These are phyloP conservation scores for Anticlea derivata DNA, from an alignment of 2,888 invertebrate genomes.

Conservation along the genomic window DNA sequence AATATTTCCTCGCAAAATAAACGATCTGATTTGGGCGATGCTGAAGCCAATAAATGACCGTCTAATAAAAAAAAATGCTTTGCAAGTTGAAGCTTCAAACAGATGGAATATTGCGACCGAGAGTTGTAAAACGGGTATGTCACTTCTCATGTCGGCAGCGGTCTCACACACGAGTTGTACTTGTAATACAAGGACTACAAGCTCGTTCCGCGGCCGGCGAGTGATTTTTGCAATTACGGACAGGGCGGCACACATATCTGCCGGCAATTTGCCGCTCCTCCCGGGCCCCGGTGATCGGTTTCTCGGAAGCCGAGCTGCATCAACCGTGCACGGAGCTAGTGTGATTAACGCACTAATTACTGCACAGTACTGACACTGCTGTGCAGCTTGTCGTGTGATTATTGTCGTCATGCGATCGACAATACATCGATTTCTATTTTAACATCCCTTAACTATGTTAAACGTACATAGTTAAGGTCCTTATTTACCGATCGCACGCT, in stretches of 20 bases:
- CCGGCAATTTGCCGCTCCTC: slow-evolving; percentile 77
- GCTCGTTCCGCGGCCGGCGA: slow-evolving; percentile 50
- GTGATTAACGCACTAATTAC: slow-evolving; percentile 78
- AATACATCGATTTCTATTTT: slow-evolving; percentile 9
- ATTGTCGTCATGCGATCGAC: slow-evolving; percentile 22
- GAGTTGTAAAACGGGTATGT: slow-evolving; percentile 30
- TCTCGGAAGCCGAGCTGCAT: slow-evolving; percentile 77
- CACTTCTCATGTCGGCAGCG: slow-evolving; percentile 33
- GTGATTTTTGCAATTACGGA: slow-evolving; percentile 81
- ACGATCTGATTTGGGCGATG: too few species aligned
- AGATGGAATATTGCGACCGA: slow-evolving; percentile 5
- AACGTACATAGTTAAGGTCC: too few species aligned
- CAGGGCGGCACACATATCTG: slow-evolving; percentile 78
- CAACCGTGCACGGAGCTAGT: slow-evolving; percentile 60
- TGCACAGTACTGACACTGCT: slow-evolving; percentile 26
- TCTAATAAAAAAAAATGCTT: too few species aligned
- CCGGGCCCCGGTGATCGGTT: slow-evolving; percentile 70
- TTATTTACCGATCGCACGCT: not conserved
- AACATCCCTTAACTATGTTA: not conserved
- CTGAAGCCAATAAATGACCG: too few species aligned
- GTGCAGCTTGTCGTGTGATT: slow-evolving; percentile 21
- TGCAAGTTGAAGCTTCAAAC: too few species aligned
- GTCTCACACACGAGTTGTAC: slow-evolving; percentile 43
- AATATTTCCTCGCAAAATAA: too few species aligned
- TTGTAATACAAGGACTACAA: slow-evolving; percentile 56